Percentiles rank a stretch among this genome's conserved stretches.
phyloP scores from a whole-genome alignment of 2,113 vertebrate genomes.

The Macrotus californicus region DNA sequence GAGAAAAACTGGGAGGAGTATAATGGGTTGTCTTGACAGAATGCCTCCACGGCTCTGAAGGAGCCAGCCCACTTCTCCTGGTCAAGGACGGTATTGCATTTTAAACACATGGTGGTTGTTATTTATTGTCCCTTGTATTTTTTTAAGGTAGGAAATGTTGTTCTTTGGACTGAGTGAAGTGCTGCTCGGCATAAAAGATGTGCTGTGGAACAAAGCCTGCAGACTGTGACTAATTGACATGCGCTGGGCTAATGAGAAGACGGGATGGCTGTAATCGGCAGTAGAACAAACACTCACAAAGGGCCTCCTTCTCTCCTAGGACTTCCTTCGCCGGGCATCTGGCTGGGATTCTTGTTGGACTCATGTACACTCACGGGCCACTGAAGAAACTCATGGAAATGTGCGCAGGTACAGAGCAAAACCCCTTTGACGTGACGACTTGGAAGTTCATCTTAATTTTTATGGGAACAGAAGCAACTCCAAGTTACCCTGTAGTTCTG shows the following conservation, averaged over 20 bases:
- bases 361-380: conserved; percentile 90
- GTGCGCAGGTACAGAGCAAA: conserved; percentile 82
- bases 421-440: not conserved
- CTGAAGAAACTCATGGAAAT: conserved; percentile 85
- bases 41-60: not conserved
- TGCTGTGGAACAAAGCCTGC: not conserved
- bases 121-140: not conserved
- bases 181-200: not conserved
- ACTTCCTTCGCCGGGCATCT: conserved; percentile 93
- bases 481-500: not conserved
- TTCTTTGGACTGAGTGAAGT: conserved; percentile 29
- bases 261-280: not conserved
- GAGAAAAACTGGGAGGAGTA: not conserved
- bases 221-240: conserved; percentile 9
- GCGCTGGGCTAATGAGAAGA: conserved; percentile 3
- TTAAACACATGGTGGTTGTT: not conserved
- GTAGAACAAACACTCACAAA: conserved; percentile 29
- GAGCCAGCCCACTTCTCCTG: not conserved
- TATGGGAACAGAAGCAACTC: not conserved
- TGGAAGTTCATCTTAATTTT: not conserved
- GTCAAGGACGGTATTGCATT: not conserved
- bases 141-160: conserved; percentile 4
- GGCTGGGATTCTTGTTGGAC: conserved; percentile 92
- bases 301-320: conserved; percentile 75
- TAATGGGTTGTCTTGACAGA: not conserved